A percentile compares a stretch with the other conserved stretches of the same genome.
Conservation (phyloP, 2,888 invertebrate species). For the Andrena bucephala region DNA sequence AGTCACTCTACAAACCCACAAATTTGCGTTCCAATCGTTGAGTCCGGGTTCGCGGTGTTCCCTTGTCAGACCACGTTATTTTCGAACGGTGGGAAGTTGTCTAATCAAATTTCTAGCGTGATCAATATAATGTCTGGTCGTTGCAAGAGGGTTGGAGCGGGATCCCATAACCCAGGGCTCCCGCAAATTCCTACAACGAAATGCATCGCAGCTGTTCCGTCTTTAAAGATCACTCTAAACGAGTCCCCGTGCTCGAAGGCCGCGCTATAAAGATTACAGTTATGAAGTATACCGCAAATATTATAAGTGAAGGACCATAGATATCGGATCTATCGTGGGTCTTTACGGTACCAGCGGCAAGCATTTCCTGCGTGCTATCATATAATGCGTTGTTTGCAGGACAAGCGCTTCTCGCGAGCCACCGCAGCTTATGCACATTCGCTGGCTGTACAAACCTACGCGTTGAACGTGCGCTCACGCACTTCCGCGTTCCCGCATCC, state of each 20-base stretch:
- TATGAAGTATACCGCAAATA: slow-evolving; percentile 43
- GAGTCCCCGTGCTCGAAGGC: not conserved
- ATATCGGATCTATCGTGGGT: slow-evolving; percentile 50
- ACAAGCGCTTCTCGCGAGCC: slow-evolving; percentile 44
- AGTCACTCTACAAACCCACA: too few species aligned
- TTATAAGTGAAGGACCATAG: slow-evolving; percentile 39
- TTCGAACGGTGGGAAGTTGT: too few species aligned
- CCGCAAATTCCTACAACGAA: too few species aligned
- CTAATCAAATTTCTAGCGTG: too few species aligned
- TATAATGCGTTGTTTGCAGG: slow-evolving; percentile 58
- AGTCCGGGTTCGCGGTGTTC: too few species aligned
- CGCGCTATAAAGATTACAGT: slow-evolving; percentile 37
- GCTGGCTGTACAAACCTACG: slow-evolving; percentile 59
- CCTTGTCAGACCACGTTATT: too few species aligned
- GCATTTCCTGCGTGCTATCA: slow-evolving; percentile 49
- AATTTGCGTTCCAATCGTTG: too few species aligned
- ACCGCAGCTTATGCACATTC: slow-evolving; percentile 43
- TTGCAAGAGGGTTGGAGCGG: too few species aligned
- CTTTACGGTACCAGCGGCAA: slow-evolving; percentile 53
- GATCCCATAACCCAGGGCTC: too few species aligned
- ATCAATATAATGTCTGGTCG: too few species aligned
- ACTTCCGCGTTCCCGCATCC: slow-evolving; percentile 65
- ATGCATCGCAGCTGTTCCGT: not conserved
- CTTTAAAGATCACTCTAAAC: not conserved
- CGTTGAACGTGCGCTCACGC: slow-evolving; percentile 60